phyloP scores from a whole-genome alignment of 2,888 invertebrate genomes.

The Hyles lineata region DNA sequence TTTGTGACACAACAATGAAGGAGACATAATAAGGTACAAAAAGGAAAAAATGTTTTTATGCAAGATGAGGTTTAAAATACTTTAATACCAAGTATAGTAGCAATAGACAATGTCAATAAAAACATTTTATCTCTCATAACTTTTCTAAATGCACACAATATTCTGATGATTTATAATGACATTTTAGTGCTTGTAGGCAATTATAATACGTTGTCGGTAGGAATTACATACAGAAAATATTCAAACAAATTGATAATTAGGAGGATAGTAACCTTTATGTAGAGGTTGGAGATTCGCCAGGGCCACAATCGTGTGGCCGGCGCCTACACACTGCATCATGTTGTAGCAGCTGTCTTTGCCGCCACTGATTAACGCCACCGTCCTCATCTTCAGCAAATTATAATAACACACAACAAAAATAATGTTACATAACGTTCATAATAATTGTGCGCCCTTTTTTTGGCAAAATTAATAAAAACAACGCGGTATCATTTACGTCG shows the following conservation, averaged over 20 bases:
- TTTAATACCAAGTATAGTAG: neutral
- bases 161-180: neutral
- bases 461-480: slow-evolving; percentile 64
- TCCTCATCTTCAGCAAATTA: slow-evolving; percentile 88
- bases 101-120: neutral
- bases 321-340: slow-evolving; percentile 98
- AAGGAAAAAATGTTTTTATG: neutral
- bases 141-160: slow-evolving; percentile 33
- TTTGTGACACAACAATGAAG: slow-evolving; percentile 16
- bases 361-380: slow-evolving; percentile 96
- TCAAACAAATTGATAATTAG: slow-evolving; percentile 48
- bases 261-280: slow-evolving; percentile 87
- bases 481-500: slow-evolving; percentile 61
- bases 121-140: neutral
- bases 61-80: neutral
- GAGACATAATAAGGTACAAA: neutral
- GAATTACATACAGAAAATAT: slow-evolving; percentile 29
- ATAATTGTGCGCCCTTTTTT: slow-evolving; percentile 64
- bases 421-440: slow-evolving; percentile 80
- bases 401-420: slow-evolving; percentile 61
- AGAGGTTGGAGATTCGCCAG: slow-evolving; percentile 97
- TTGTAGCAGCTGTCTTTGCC: slow-evolving; percentile 99
- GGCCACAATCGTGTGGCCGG: slow-evolving; percentile 97
- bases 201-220: neutral
- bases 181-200: too few species aligned